Conservation (phyloP, 92 coral and sea anemone species). For the Heteractis magnifica region DNA sequence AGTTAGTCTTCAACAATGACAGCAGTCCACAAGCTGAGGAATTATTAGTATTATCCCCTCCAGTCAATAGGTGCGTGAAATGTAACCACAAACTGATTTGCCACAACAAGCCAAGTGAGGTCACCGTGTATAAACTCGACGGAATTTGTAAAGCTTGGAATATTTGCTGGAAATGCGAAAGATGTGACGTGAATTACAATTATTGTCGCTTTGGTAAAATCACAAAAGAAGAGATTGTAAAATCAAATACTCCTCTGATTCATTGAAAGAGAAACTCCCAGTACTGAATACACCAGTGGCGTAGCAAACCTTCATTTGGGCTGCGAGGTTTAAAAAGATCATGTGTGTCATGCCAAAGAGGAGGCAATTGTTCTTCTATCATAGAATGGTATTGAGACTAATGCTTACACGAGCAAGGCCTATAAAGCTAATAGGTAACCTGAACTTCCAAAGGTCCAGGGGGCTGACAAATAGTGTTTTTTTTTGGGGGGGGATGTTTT, state of each 20-base stretch:
- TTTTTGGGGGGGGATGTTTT: too few relatives aligned
- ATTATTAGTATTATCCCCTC: neutral
- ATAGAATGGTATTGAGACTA: conserved; percentile 46
- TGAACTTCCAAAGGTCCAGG: conserved; percentile 39
- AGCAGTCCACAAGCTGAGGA: too few relatives aligned
- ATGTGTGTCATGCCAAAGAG: conserved; percentile 57
- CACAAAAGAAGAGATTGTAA: conserved; percentile 46
- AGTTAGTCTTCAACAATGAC: too few relatives aligned
- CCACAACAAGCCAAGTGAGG: conserved; percentile 14
- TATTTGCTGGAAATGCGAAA: conserved; percentile 1
- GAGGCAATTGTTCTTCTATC: conserved; percentile 42
- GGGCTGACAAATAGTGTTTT: neutral
- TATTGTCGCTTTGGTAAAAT: conserved; percentile 1
- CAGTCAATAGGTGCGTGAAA: neutral
- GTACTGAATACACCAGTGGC: conserved; percentile 49
- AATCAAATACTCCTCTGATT: conserved; percentile 27
- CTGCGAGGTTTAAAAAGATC: conserved; percentile 50
- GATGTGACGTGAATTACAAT: neutral
- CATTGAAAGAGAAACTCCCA: conserved; percentile 25
- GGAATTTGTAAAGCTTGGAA: neutral
- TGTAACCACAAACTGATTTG: neutral
- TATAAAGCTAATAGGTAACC: conserved; percentile 45
- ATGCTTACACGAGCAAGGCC: conserved; percentile 41
- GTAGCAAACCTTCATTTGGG: conserved; percentile 1
- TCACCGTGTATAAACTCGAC: neutral